Percentiles rank a stretch among this genome's conserved stretches.
These are phyloP conservation scores for Hippocampus mohnikei DNA, from an alignment of 2,113 vertebrate genomes.

Conservation along the genomic window DNA sequence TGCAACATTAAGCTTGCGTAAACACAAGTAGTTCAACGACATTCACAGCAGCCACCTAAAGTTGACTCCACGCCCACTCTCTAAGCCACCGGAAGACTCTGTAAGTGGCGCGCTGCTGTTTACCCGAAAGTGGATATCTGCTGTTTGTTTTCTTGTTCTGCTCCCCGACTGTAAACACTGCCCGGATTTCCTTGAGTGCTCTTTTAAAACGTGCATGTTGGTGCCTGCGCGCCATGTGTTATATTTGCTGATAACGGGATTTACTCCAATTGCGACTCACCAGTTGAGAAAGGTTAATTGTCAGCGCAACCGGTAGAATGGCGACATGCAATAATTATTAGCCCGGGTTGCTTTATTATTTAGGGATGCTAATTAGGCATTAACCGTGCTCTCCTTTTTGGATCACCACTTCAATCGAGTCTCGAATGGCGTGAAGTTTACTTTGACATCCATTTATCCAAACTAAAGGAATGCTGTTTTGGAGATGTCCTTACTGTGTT, in stretches of 20 bases:
- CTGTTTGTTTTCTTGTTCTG: slow-evolving; percentile 74
- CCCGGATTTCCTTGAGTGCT: slow-evolving; percentile 65
- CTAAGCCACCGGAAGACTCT: slow-evolving; percentile 61
- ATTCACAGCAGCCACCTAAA: slow-evolving; percentile 64
- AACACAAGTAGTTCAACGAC: slow-evolving; percentile 70
- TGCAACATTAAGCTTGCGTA: slow-evolving; percentile 60
- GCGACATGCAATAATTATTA: slow-evolving; percentile 73
- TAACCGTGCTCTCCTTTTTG: slow-evolving; percentile 63
- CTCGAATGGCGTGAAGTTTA: slow-evolving; percentile 73
- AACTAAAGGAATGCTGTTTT: slow-evolving; percentile 64
- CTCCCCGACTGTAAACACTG: slow-evolving; percentile 66
- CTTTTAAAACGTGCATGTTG: slow-evolving; percentile 55
- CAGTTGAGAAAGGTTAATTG: slow-evolving; percentile 79
- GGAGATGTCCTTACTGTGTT: slow-evolving; percentile 69
- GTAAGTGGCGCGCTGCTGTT: slow-evolving; percentile 63
- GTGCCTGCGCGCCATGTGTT: slow-evolving; percentile 66
- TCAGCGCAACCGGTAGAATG: slow-evolving; percentile 69
- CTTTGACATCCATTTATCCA: slow-evolving; percentile 69
- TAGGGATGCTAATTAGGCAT: slow-evolving; percentile 72
- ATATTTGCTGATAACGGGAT: slow-evolving; percentile 81
- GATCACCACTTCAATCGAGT: slow-evolving; percentile 71
- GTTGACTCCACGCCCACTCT: slow-evolving; percentile 65
- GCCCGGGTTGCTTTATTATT: slow-evolving; percentile 75
- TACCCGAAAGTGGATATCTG: slow-evolving; percentile 67
- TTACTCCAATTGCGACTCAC: slow-evolving; percentile 72